phyloP scores from a whole-genome alignment of 2,113 vertebrate species.

The Cygnus buccinator region DNA sequence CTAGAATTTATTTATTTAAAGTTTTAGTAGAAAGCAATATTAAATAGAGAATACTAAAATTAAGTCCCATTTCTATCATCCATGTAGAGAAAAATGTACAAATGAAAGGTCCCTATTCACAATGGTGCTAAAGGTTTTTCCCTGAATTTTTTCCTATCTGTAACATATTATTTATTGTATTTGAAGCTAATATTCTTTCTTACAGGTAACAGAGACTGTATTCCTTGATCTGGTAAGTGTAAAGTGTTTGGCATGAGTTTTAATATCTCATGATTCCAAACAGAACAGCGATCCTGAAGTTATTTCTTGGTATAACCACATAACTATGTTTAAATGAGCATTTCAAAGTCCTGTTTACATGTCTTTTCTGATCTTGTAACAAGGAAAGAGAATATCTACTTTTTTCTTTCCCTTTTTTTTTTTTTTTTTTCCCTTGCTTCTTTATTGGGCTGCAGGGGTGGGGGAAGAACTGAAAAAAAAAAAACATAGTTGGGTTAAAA shows the following conservation, averaged over 20 bases:
- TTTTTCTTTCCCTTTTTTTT: background rate
- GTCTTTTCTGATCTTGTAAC: background rate
- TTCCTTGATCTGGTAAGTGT: background rate
- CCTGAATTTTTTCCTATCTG: background rate
- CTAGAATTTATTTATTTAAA: background rate
- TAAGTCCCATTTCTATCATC: background rate
- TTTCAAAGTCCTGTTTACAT: background rate
- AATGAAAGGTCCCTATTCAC: background rate
- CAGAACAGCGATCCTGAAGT: background rate
- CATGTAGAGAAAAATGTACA: background rate
- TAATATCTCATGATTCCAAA: background rate
- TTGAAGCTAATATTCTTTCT: background rate
- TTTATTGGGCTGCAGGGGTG: background rate
- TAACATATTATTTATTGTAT: background rate
- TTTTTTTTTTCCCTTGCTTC: background rate
- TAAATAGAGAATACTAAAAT: background rate
- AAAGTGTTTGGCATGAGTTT: background rate
- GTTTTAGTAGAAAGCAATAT: background rate
- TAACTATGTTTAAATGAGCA: background rate
- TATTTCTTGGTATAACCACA: background rate
- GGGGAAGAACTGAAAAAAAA: background rate
- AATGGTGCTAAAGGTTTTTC: background rate
- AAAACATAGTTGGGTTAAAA: background rate
- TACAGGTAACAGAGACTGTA: background rate
- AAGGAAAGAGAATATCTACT: background rate